Conservation (phyloP, 2,113 vertebrate species). For the Ailuropoda melanoleuca region DNA sequence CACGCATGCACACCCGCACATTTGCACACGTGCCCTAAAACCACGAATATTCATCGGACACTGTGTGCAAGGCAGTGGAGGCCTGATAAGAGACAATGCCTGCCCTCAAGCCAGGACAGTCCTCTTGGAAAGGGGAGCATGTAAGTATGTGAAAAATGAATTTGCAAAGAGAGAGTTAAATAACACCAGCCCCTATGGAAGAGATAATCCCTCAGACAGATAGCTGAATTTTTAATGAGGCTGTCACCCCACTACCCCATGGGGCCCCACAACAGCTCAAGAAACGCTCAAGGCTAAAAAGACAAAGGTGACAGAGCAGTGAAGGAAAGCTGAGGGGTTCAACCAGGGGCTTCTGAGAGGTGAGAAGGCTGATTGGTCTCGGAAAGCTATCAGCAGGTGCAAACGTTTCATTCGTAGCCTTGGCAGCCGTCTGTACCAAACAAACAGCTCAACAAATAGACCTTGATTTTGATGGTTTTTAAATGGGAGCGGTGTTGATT, state of each 20-base stretch:
- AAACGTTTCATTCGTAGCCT: not conserved
- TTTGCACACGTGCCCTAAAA: accelerated
- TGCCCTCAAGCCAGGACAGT: not conserved
- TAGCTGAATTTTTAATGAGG: not conserved
- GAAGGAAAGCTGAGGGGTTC: not conserved
- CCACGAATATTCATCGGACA: not conserved
- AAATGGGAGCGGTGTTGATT: not conserved
- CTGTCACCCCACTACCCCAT: not conserved
- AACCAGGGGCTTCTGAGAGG: accelerated
- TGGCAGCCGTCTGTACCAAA: not conserved
- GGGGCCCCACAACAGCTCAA: not conserved
- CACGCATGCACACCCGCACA: accelerated
- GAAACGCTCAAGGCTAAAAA: not conserved
- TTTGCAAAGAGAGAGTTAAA: not conserved
- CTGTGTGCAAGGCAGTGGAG: not conserved
- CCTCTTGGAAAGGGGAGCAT: not conserved
- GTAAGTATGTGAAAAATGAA: not conserved
- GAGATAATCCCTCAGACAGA: not conserved
- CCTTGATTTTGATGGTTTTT: constrained; percentile 16
- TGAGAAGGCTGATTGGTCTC: not conserved
- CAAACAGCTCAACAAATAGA: constrained; percentile 41
- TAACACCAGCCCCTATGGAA: not conserved
- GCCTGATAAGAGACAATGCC: accelerated
- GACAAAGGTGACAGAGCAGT: not conserved
- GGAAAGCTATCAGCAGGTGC: not conserved